Conservation (phyloP, 2,797 vertebrate genomes). For the Peromyscus eremicus region DNA sequence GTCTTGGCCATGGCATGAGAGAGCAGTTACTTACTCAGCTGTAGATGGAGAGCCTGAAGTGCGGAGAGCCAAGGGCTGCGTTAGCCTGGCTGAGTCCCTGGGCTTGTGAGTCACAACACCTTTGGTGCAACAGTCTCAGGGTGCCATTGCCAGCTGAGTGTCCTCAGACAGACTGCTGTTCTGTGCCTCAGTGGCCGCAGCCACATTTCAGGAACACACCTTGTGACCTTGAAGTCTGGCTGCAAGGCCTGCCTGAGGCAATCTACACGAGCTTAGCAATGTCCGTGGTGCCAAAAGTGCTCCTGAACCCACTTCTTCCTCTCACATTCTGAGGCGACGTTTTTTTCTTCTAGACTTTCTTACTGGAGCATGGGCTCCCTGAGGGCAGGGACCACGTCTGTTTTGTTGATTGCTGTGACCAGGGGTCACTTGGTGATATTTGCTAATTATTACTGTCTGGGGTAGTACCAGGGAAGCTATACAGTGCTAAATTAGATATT, state of each 20-base stretch:
- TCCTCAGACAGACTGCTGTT: not conserved
- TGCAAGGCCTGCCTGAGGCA: not conserved
- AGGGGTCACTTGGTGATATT: not conserved
- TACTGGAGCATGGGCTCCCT: not conserved
- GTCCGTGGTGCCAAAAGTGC: not conserved
- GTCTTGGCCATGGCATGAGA: not conserved
- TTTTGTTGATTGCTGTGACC: not conserved
- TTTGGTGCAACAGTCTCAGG: not conserved
- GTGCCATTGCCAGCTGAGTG: not conserved
- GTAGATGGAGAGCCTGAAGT: slow-evolving; percentile 9
- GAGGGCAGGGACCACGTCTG: not conserved
- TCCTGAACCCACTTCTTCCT: not conserved
- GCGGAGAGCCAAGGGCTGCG: not conserved
- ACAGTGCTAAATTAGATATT: not conserved
- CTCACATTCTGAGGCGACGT: not conserved
- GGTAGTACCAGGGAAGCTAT: not conserved
- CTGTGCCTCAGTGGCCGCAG: slow-evolving; percentile 24
- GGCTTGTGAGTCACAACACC: slow-evolving; percentile 17
- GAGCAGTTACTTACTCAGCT: not conserved
- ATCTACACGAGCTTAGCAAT: not conserved
- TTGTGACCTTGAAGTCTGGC: not conserved
- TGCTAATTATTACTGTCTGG: slow-evolving; percentile 7
- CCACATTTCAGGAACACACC: not conserved
- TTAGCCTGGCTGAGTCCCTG: not conserved
- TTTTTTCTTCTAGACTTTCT: slow-evolving; percentile 39